Evolutionary conservation across 1,140 invertebrate genomes (phyloP).

Genomic region (Aricia agestis): DNA sequence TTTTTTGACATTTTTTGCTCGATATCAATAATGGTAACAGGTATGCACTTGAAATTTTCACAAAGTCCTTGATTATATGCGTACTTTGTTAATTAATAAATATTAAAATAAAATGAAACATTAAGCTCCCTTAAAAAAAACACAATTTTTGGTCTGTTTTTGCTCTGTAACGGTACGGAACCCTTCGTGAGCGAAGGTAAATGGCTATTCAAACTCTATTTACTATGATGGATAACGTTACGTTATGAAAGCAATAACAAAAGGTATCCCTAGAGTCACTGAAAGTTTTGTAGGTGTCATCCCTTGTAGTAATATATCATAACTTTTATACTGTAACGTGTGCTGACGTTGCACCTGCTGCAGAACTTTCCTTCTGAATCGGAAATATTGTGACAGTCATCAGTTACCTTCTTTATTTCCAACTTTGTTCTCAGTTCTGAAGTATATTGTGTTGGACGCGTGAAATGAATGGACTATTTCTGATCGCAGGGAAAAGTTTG

Average conservation of each 20-base stretch:
- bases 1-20: too few relatives aligned
- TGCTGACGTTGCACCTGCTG: not conserved
- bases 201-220: too few relatives aligned
- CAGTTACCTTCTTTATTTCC: not conserved
- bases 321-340: not conserved
- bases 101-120: too few relatives aligned
- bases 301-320: slow-evolving; percentile 3
- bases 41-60: too few relatives aligned
- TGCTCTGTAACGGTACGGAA: too few relatives aligned
- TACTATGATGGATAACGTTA: not conserved
- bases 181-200: too few relatives aligned
- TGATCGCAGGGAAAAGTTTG: too few relatives aligned
- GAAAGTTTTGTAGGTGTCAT: not conserved
- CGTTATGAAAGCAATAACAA: not conserved
- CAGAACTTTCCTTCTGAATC: not conserved
- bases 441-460: not conserved
- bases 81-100: too few relatives aligned
- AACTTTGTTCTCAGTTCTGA: not conserved
- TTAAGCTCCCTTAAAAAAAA: too few relatives aligned
- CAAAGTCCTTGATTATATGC: too few relatives aligned
- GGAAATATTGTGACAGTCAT: not conserved
- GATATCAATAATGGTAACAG: too few relatives aligned
- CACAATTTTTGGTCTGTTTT: too few relatives aligned
- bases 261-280: not conserved
- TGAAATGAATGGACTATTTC: not conserved